Base-by-base conservation (phyloP, 2,113 vertebrate genomes). In the Cheirogaleus medius region DNA sequence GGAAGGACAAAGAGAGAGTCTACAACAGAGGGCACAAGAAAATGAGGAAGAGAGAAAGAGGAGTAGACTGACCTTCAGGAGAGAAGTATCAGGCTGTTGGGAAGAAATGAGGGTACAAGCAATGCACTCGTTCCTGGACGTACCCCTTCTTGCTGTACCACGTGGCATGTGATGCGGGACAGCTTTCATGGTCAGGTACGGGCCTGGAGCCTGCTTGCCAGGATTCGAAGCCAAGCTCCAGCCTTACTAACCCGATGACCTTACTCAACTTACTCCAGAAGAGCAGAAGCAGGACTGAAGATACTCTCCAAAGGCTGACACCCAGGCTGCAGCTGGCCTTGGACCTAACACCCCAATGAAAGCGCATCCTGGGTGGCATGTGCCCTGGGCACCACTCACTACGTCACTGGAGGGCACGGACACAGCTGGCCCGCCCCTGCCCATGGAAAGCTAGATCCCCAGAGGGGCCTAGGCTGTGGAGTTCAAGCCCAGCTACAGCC, bases 121-220 rank as follows among this genome's bases (percentile, higher is more conserved):
- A 15, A 25, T 13, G 71, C 0, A 34, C 23, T 8, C 9, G 34
- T 84, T 81, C 9, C 23, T 20, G 6, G 49, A 21, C 10, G 64
- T 0, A 37, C 23, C 11, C 12, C 52, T 84, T 81, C 9, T 15
- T 29, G 6, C 1, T 52, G 44, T 32, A 11, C 44, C 39, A 60
- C 29, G 17, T 21, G 64, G 29, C 8, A 54, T 0, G 37, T 3
- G 34, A 25, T 13, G 25, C 5, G 11, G 42, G 6, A 49, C 2
- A 39, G 25, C 66, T 58, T 58, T 87, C 52, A 8, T 0, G 4
- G 39, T 37, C 49, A 23, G 37, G 44, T 13, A 15, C 1, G 47
- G 37, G 34, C 66, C 37, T 89, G 18, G 34, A 52, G 23, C 34
- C 32, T 3, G 7, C 86, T 18, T 42, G 47, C 17, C 10, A n/a